These are phyloP conservation scores for Oasisia sp. DNA, from an alignment of 2,888 invertebrate genomes.

Conservation along the genomic window DNA sequence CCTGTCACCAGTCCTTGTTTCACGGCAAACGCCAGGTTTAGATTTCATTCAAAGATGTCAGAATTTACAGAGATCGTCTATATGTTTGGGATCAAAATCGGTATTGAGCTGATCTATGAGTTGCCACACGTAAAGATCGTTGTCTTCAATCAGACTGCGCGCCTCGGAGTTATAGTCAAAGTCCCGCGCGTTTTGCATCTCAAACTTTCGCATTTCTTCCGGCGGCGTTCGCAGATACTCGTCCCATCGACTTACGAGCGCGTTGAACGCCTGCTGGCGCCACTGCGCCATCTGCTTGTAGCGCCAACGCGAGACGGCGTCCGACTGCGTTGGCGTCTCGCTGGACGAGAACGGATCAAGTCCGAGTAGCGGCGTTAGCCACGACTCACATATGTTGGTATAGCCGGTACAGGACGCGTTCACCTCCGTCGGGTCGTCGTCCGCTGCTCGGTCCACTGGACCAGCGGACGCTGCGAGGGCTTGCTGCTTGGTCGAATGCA, in stretches of 20 bases:
- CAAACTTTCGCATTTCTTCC: background rate
- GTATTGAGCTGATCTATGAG: constrained; percentile 1
- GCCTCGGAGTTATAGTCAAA: background rate
- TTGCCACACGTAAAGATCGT: background rate
- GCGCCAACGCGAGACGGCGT: constrained; percentile 9
- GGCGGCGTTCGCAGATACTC: background rate
- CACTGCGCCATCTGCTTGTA: constrained; percentile 9
- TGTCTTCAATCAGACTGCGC: background rate
- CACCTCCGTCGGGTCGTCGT: background rate
- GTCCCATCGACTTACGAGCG: background rate
- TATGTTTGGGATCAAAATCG: constrained; percentile 1
- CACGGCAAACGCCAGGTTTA: background rate
- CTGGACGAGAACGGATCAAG: background rate
- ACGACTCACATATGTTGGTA: background rate
- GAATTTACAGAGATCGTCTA: background rate
- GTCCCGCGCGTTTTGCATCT: background rate
- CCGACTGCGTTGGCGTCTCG: background rate
- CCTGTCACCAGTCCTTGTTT: background rate
- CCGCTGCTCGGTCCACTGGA: background rate
- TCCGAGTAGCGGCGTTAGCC: background rate
- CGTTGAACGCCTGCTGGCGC: background rate
- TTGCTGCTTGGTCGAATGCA: background rate
- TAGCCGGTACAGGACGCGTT: background rate
- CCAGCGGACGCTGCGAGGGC: background rate
- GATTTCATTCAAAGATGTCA: background rate